Base-by-base conservation (phyloP, 1,140 invertebrate genomes). In the Papilio glaucus region DNA sequence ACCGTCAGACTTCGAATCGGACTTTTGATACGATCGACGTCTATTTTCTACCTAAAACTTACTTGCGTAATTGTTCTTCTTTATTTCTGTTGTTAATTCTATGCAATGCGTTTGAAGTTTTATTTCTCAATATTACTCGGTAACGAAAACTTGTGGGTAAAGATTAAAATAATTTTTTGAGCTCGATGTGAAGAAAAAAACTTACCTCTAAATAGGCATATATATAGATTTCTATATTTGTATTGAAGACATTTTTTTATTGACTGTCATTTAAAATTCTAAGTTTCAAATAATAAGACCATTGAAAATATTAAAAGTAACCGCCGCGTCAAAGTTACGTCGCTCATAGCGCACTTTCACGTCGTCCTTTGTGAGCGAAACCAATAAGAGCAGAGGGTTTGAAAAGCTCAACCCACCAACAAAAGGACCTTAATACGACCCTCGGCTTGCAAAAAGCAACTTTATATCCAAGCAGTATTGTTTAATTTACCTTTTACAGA, bases 371-470 rank as follows among this genome's bases (percentile, higher is more conserved):
- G 69, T 78, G 72, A 82, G 72, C 82, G 88, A 92, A 92, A 89
- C 90, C 90, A 92, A 92, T 92, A 89, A 91, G 88, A 87, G 77
- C 86, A 86, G 84, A 89, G 88, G 85, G 85, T 88, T 87, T 84
- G 42, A 77, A 79, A 74, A 77, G 72, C 73, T 73, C 71, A 39
- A 37, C 62, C 69, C 70, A 77, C 72, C 70, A 60, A 3, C 79
- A 79, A 80, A 86, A 88, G 81, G 85, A 78, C 85, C 80, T 89
- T 88, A 82, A 72, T 79, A 41, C 41, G 7, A 53, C 7, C 9
- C 8, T 2, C 18, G 10, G 9, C 33, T 37, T 67, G 9, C 21
- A 2, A 81, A 70, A 77, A 38, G 70, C 24, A 9, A 70, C 80
- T 65, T 71, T 84, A 72, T 24, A 8, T 0, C 8, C 4, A 8